Evolutionary conservation across 1,140 invertebrate species (phyloP).

Genomic region (Ips typographus): DNA sequence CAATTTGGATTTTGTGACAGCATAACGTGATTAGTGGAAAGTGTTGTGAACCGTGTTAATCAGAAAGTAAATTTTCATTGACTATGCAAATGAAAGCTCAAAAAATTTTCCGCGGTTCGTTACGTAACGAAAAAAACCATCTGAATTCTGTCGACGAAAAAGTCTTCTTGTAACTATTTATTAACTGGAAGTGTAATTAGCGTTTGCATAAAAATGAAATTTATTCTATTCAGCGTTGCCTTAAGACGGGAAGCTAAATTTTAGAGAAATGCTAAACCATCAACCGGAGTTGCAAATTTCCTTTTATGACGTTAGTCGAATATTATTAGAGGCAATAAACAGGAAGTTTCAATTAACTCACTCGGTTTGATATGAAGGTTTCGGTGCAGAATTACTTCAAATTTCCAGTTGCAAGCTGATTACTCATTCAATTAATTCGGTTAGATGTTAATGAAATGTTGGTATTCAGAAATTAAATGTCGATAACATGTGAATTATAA

Average conservation of each 20-base stretch:
- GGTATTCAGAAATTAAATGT: too few species aligned
- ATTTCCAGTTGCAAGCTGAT: too few species aligned
- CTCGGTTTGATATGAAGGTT: background rate
- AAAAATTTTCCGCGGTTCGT: background rate
- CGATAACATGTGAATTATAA: too few species aligned
- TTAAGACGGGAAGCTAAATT: too few species aligned
- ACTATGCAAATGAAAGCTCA: background rate
- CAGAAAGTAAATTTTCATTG: slow-evolving; percentile 2
- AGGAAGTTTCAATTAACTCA: slow-evolving; percentile 4
- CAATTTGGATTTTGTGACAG: background rate
- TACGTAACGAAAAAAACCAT: background rate
- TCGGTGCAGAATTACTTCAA: background rate
- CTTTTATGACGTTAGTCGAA: background rate
- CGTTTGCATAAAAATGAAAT: too few species aligned
- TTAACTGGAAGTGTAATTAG: too few species aligned
- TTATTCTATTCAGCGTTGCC: too few species aligned
- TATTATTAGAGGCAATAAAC: slow-evolving; percentile 5
- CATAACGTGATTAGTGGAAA: background rate
- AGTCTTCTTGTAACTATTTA: too few species aligned
- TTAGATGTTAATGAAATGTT: too few species aligned
- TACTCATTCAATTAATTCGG: too few species aligned
- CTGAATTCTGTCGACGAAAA: too few species aligned
- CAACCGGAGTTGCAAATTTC: background rate
- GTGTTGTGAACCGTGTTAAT: background rate
- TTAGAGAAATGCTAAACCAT: too few species aligned